Base-by-base conservation (phyloP, 2,888 invertebrate genomes). In the Ischnus inquisitorius region DNA sequence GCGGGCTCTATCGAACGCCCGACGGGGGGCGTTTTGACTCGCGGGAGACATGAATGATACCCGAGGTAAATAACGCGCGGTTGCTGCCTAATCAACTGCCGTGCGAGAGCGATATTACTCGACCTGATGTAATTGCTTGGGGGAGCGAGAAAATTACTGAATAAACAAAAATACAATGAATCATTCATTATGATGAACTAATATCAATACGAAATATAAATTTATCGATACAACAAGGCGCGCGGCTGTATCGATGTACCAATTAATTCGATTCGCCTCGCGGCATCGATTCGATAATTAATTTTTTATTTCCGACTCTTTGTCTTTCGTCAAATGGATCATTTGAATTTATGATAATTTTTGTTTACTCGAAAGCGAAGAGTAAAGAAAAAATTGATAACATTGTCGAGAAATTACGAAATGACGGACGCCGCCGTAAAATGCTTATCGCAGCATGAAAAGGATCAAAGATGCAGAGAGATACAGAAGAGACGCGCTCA, bases 401-500 rank as follows among this genome's bases (percentile, higher is more conserved):
- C 25, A 25, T 57, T 57, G 2, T 57, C 1, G 10, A 14, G 57
- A 8, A 57, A 57, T 14, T 57, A 8, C 57, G n/a, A 5, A 25
- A 5, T 3, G 57, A 57, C 14, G 1, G 1, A 4, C 14, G 28
- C 28, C 22, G 22, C 14, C 3, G 12, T 0, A 14, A 14, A 25
- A 5, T 57, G 25, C 25, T 57, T 28, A 14, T 57, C 14, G 57
- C 22, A 28, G 3, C 12, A 6, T 14, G 62, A 75, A 25, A n/a
- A 64, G 62, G 68, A 69, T 81, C 75, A 43, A 69, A 54, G 62
- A 69, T 22, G 72, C n/a, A 41, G n/a, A 51, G 25, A 48, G 16
- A 46, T 28, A 62, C 72, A 76, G 80, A 81, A 83, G 85, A 83
- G 86, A 34, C 34, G 89, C 84, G 87, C 85, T 75, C 83, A 57